A percentile compares a stretch with the other conserved stretches of the same genome.
Evolutionary conservation across 2,797 vertebrate genomes (phyloP).

Genomic region (Neopelma chrysocephalum): DNA sequence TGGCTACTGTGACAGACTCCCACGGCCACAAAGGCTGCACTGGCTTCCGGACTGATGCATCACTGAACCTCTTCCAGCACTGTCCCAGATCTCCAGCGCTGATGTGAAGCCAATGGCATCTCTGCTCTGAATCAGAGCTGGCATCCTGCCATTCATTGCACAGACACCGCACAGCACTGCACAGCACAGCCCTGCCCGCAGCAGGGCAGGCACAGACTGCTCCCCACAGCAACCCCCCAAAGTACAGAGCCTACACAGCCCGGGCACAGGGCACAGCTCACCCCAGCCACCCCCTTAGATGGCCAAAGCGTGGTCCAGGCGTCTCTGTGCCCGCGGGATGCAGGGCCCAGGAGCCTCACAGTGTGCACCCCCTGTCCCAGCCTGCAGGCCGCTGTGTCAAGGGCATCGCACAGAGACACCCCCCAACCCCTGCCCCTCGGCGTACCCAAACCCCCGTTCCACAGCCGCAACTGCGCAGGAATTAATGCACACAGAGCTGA

Average conservation of each 20-base stretch:
- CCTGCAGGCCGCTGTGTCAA: rapidly evolving
- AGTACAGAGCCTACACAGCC: rapidly evolving
- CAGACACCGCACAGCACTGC: neutral
- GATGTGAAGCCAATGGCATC: conserved; percentile 58
- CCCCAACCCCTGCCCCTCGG: neutral
- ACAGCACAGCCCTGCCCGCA: neutral
- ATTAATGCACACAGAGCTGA: rapidly evolving
- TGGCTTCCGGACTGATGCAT: neutral
- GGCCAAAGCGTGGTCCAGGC: neutral
- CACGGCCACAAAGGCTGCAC: neutral
- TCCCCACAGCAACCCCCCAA: neutral
- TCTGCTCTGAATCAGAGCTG: conserved; percentile 37
- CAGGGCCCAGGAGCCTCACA: neutral
- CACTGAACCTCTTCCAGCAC: conserved; percentile 36
- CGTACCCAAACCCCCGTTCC: neutral
- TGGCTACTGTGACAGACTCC: neutral
- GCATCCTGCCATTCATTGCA: neutral
- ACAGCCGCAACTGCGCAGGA: neutral
- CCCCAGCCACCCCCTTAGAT: neutral
- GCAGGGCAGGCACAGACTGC: neutral
- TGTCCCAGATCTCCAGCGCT: conserved; percentile 27
- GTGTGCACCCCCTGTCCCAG: rapidly evolving
- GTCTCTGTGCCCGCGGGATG: neutral
- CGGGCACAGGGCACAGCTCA: neutral
- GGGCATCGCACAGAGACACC: neutral